Percentiles rank a stretch among this genome's conserved stretches.
phyloP scores from a whole-genome alignment of 2,797 vertebrate species.

The Synaphobranchus kaupii region DNA sequence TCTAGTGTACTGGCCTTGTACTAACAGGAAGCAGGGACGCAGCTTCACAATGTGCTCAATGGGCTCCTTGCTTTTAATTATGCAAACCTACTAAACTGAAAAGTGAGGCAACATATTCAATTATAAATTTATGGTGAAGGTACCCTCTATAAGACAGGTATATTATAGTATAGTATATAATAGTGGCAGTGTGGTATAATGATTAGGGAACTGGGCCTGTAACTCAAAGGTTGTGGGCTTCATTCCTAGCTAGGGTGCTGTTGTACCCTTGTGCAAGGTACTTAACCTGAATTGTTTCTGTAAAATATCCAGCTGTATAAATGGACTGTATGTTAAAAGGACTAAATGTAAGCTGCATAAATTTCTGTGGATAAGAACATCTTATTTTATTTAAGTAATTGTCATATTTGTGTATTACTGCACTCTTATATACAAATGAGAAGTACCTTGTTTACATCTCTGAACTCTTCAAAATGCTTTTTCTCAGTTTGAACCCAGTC shows the following conservation, averaged over 20 bases:
- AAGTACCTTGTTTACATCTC: slow-evolving; percentile 83
- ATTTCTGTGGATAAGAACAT: neutral
- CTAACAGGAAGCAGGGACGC: neutral
- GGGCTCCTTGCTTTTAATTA: too few species aligned
- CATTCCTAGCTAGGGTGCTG: neutral
- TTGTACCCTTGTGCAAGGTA: neutral
- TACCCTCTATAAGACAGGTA: neutral
- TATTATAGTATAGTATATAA: neutral
- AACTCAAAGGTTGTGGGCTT: neutral
- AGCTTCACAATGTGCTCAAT: neutral
- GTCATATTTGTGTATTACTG: neutral
- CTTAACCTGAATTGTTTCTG: neutral
- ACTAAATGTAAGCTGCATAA: neutral
- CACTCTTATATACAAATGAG: neutral
- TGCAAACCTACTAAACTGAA: too few species aligned
- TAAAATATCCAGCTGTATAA: too few species aligned
- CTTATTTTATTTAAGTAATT: neutral
- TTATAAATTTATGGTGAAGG: neutral
- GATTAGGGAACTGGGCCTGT: neutral
- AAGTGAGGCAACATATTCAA: neutral
- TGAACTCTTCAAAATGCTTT: slow-evolving; percentile 81
- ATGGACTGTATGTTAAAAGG: too few species aligned
- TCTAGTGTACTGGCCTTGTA: neutral
- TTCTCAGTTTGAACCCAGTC: slow-evolving; percentile 85
- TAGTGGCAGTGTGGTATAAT: neutral